A percentile compares a stretch with the other conserved stretches of the same genome.
Evolutionary conservation across 1,140 invertebrate species (phyloP).

Genomic region (Bombyx mori): ASM3026992v2 NC_085111.1:6714001-6714500

Average conservation of each 20-base stretch:
- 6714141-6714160: conserved; percentile 3
- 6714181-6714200: neutral
- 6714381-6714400: conserved; percentile 30
- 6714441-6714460: conserved; percentile 38
- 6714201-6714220: neutral
- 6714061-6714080: conserved; percentile 49
- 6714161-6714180: neutral
- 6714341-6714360: conserved; percentile 24
- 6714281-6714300: neutral
- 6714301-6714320: conserved; percentile 4
- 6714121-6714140: too few species aligned
- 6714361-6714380: conserved; percentile 30
- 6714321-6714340: conserved; percentile 33
- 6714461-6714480: conserved; percentile 43
- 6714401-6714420: conserved; percentile 43
- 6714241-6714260: neutral
- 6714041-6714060: conserved; percentile 60
- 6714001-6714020: conserved; percentile 48
- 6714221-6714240: neutral
- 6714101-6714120: conserved; percentile 16
- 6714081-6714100: conserved; percentile 19
- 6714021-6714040: conserved; percentile 48
- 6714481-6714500: conserved; percentile 49
- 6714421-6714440: conserved; percentile 50
- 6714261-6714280: neutral